Conservation (phyloP, 2,888 invertebrate genomes). For the Folsomia manolachei region DNA sequence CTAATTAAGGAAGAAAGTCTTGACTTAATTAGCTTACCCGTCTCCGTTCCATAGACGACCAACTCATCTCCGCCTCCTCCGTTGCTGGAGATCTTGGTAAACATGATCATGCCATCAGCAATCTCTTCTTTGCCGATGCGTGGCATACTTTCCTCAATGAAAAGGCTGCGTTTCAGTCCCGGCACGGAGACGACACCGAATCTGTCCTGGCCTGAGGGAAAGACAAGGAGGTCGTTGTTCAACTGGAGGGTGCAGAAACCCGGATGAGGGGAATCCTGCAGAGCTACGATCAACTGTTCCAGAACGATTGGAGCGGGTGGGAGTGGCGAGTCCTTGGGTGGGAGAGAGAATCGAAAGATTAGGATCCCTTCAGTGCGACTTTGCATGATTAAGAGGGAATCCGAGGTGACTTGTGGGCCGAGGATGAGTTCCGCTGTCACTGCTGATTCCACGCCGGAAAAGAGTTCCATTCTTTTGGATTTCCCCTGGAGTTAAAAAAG, state of each 20-base stretch:
- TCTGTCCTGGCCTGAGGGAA: background rate
- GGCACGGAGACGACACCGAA: background rate
- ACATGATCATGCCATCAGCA: background rate
- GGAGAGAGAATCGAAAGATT: background rate
- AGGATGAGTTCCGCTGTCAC: no score
- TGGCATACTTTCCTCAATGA: background rate
- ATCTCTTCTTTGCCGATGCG: background rate
- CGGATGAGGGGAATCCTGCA: background rate
- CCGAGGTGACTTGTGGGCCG: no score
- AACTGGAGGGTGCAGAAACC: slow-evolving; percentile 2
- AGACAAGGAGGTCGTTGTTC: background rate
- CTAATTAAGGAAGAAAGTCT: no score
- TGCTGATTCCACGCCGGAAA: no score
- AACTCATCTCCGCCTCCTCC: background rate
- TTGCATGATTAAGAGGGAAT: background rate
- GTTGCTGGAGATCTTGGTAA: background rate
- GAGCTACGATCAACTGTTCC: no score
- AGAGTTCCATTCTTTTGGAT: no score
- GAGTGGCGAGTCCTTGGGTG: background rate
- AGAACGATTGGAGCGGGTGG: no score
- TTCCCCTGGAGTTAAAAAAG: no score
- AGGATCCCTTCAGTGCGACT: background rate
- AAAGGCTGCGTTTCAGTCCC: background rate
- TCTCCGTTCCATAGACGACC: background rate
- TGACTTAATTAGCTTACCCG: background rate